Percentiles rank a stretch among this genome's conserved stretches.
These are phyloP conservation scores for Chaenodraco wilsoni DNA, from an alignment of 2,797 vertebrate species.

Conservation along the genomic window DNA sequence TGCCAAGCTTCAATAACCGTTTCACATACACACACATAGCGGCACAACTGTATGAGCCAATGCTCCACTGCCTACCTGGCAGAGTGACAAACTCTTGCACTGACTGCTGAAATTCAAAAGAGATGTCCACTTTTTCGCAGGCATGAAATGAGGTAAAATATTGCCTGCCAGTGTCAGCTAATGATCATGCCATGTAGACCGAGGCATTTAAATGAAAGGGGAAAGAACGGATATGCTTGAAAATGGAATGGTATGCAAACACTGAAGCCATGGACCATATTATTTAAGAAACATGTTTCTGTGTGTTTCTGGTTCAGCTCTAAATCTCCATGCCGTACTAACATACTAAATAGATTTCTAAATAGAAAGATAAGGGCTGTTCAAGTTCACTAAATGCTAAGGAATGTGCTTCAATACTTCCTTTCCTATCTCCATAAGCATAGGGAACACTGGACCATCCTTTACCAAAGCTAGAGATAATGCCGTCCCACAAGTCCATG, in stretches of 20 bases:
- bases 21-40: conserved; percentile 9
- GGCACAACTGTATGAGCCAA: not conserved
- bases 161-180: conserved; percentile 30
- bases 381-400: too few relatives aligned
- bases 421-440: too few relatives aligned
- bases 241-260: conserved; percentile 32
- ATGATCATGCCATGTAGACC: conserved; percentile 21
- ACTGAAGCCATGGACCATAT: conserved; percentile 12
- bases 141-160: conserved; percentile 48
- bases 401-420: too few relatives aligned
- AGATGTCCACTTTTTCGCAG: conserved; percentile 29
- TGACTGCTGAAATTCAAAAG: conserved; percentile 49
- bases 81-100: conserved; percentile 33
- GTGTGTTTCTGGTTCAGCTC: not conserved
- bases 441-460: too few relatives aligned
- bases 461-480: too few relatives aligned
- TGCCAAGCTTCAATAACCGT: conserved; percentile 17
- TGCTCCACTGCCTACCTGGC: conserved; percentile 27
- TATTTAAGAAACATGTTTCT: conserved; percentile 1
- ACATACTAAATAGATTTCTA: not conserved
- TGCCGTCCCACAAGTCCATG: too few relatives aligned
- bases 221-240: not conserved
- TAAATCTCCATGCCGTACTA: not conserved
- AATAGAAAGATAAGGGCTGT: too few relatives aligned
- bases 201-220: conserved; percentile 20